Percentiles rank a stretch among this genome's conserved stretches.
Conservation (phyloP, 2,888 invertebrate species). For the Tetragnatha montana region DNA sequence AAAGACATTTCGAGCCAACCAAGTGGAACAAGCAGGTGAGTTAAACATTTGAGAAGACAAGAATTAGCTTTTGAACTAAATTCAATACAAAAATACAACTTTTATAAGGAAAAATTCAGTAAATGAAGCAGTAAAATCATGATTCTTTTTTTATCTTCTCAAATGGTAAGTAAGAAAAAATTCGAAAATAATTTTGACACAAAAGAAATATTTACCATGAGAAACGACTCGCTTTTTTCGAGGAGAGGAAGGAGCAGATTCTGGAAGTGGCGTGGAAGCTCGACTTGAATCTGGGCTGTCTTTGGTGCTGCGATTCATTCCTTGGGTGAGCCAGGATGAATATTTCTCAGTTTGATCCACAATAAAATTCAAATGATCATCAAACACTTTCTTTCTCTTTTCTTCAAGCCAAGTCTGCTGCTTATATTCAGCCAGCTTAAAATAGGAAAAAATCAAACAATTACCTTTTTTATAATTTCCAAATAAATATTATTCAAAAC, state of each 20-base stretch:
- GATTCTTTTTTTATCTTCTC: no score
- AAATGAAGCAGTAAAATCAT: no score
- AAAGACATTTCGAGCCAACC: neutral
- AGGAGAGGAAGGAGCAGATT: slow-evolving; percentile 36
- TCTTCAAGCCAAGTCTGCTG: slow-evolving; percentile 94
- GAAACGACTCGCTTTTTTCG: neutral
- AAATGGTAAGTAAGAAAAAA: no score
- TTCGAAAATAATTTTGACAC: no score
- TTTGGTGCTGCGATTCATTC: slow-evolving; percentile 82
- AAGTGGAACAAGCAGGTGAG: neutral
- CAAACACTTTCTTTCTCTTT: slow-evolving; percentile 93
- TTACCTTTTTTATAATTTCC: neutral
- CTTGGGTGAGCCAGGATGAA: slow-evolving; percentile 91
- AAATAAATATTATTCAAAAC: neutral
- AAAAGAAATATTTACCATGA: neutral
- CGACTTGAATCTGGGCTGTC: slow-evolving; percentile 67
- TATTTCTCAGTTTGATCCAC: slow-evolving; percentile 99
- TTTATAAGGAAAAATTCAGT: neutral
- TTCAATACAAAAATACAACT: neutral
- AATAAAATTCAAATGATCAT: slow-evolving; percentile 97
- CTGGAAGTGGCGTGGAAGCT: slow-evolving; percentile 55
- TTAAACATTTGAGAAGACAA: neutral
- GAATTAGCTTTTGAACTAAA: neutral
- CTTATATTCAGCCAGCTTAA: slow-evolving; percentile 91
- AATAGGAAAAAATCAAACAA: slow-evolving; percentile 17